Percentiles rank a stretch among this genome's conserved stretches.
Conservation (phyloP, 2,888 invertebrate species). For the Dryomyza anilis region DNA sequence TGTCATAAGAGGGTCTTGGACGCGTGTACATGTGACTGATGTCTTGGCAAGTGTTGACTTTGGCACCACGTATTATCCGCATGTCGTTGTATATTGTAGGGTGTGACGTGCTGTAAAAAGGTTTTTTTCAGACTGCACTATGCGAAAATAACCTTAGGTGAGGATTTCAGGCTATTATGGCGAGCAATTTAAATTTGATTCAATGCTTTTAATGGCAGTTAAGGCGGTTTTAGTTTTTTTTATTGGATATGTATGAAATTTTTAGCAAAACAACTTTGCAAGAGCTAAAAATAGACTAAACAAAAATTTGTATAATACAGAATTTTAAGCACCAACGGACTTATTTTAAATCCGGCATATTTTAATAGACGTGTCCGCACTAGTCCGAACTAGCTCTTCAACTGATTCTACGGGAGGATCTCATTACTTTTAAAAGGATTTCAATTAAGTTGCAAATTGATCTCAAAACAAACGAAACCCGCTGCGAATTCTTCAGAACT, state of each 20-base stretch:
- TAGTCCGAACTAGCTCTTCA: not conserved
- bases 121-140: constrained; percentile 27
- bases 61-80: not conserved
- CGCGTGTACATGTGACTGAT: not conserved
- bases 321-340: not conserved
- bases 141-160: constrained; percentile 26
- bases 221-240: not conserved
- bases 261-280: not conserved
- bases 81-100: not conserved
- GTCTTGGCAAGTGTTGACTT: constrained; percentile 9
- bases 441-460: constrained; percentile 58
- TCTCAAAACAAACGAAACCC: constrained; percentile 46
- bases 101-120: constrained; percentile 15
- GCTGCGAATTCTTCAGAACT: constrained; percentile 19
- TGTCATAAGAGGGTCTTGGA: not conserved
- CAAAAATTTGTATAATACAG: not conserved
- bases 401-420: constrained; percentile 35
- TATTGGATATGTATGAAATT: not conserved
- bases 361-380: no score
- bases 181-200: not conserved
- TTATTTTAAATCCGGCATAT: no score
- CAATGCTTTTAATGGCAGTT: not conserved
- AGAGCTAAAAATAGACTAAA: not conserved
- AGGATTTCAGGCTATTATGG: constrained; percentile 24
- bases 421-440: constrained; percentile 58